Conservation (phyloP, 2,888 invertebrate genomes). For the Gerosis bhagava region DNA sequence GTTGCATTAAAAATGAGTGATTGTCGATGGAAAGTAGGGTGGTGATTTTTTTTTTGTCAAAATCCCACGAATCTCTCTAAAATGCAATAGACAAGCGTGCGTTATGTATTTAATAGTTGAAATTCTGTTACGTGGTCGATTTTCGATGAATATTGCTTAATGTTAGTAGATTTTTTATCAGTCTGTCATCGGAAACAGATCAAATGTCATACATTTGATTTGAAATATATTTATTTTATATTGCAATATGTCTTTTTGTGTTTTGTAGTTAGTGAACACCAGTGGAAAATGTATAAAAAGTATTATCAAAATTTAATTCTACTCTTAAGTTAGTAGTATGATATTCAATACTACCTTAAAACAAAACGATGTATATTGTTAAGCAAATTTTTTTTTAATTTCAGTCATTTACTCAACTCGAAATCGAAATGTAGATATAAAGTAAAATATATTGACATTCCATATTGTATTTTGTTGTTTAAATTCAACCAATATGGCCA, state of each 20-base stretch:
- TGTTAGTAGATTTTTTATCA: slow-evolving; percentile 81
- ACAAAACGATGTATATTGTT: slow-evolving; percentile 70
- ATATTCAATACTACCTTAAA: slow-evolving; percentile 52
- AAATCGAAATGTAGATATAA: slow-evolving; percentile 78
- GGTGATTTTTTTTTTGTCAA: too few relatives aligned
- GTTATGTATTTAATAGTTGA: slow-evolving; percentile 68
- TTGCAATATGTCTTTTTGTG: slow-evolving; percentile 79
- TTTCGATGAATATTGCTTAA: slow-evolving; percentile 79
- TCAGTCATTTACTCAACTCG: slow-evolving; percentile 68
- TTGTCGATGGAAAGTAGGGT: too few relatives aligned
- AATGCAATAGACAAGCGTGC: slow-evolving; percentile 58
- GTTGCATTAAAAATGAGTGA: too few relatives aligned
- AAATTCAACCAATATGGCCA: slow-evolving; percentile 47
- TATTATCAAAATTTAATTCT: slow-evolving; percentile 53
- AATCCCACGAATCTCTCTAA: too few relatives aligned
- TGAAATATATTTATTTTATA: slow-evolving; percentile 82
- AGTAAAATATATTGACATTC: slow-evolving; percentile 82
- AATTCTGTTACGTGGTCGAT: slow-evolving; percentile 76
- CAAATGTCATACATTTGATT: slow-evolving; percentile 82
- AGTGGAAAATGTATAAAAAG: slow-evolving; percentile 63
- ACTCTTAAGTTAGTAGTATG: slow-evolving; percentile 52
- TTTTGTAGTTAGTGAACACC: slow-evolving; percentile 78
- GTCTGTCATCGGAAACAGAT: slow-evolving; percentile 74
- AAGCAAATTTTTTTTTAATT: slow-evolving; percentile 70
- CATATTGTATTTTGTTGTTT: slow-evolving; percentile 78